Percentiles rank a stretch among this genome's conserved stretches.
Conservation (phyloP, 1,140 invertebrate genomes). For the Bombus ignitus region DNA sequence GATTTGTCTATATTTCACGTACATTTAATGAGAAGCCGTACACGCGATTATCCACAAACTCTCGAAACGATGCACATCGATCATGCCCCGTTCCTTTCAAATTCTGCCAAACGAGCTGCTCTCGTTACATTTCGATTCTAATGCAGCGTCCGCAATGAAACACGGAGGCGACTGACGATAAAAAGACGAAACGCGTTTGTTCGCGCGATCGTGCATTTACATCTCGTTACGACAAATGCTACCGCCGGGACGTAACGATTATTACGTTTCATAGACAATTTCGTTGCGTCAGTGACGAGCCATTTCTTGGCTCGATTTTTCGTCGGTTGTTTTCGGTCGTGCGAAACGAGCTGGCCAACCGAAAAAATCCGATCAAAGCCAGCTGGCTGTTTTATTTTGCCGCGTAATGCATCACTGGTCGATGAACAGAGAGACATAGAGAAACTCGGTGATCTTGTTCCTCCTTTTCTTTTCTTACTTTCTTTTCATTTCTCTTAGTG, state of each 20-base stretch:
- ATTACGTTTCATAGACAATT: constrained; percentile 49
- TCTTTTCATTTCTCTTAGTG: not conserved
- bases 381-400: not conserved
- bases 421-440: not conserved
- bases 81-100: not conserved
- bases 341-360: not conserved
- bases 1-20: not conserved
- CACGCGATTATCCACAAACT: not conserved
- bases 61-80: not conserved
- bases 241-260: constrained; percentile 46
- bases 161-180: constrained; percentile 18
- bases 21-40: not conserved
- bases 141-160: not conserved
- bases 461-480: not conserved
- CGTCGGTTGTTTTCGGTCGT: not conserved
- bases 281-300: constrained; percentile 30
- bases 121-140: not conserved
- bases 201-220: constrained; percentile 34
- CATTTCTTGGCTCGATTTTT: constrained; percentile 36
- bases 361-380: constrained; percentile 16
- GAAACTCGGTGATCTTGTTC: not conserved
- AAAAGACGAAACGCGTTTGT: constrained; percentile 35
- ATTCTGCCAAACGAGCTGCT: not conserved
- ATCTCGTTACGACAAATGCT: constrained; percentile 35
- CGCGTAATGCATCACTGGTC: not conserved